phyloP scores from a whole-genome alignment of 1,140 invertebrate species.

The Platorchestia sp. region DNA sequence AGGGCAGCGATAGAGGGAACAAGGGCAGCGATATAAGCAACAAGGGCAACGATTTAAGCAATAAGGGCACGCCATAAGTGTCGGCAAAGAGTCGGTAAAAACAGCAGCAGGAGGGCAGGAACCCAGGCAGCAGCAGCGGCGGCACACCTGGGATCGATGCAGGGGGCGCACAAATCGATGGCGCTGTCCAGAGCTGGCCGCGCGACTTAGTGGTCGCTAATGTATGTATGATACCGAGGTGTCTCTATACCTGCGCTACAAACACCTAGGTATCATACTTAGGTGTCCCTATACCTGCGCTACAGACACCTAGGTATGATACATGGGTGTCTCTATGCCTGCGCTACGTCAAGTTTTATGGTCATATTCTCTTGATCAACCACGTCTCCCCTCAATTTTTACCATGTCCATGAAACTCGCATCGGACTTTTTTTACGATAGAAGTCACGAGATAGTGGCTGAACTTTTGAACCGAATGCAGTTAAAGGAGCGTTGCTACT shows the following conservation, averaged over 20 bases:
- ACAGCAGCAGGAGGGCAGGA: not conserved
- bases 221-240: not conserved
- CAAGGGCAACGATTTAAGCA: not conserved
- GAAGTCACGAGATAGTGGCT: no score
- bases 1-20: no score
- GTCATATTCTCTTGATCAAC: no score
- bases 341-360: no score
- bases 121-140: not conserved
- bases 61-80: not conserved
- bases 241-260: not conserved
- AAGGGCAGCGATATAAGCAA: not conserved
- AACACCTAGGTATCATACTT: not conserved
- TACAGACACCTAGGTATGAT: no score
- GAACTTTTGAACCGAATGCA: no score
- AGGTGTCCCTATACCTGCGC: not conserved
- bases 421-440: no score
- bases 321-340: not conserved
- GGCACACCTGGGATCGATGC: constrained; percentile 39
- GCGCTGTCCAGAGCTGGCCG: not conserved
- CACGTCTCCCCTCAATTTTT: no score
- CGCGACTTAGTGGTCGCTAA: constrained; percentile 10
- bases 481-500: no score
- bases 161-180: constrained; percentile 8
- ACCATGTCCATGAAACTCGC: no score
- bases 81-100: not conserved